These are phyloP conservation scores for Tenualosa thibaudeaui DNA, from an alignment of 2,797 vertebrate species.

Conservation along the genomic window DNA sequence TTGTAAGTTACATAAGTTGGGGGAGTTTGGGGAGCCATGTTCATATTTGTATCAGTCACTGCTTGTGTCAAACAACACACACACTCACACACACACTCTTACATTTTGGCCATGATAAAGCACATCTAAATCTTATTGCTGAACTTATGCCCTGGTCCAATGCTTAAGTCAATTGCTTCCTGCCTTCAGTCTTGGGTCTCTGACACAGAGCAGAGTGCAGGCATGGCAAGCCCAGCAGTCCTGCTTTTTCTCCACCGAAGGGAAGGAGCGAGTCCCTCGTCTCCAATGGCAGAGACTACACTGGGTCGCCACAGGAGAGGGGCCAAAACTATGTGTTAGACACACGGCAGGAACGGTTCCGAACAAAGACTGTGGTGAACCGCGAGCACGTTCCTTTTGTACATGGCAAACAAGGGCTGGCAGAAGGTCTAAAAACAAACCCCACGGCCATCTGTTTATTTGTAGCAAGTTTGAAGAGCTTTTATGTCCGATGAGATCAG, in stretches of 20 bases:
- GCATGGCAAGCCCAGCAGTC: constrained; percentile 21
- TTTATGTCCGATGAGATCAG: neutral
- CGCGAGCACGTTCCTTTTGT: neutral
- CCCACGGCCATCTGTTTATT: neutral
- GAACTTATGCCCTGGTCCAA: constrained; percentile 41
- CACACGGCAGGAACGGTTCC: neutral
- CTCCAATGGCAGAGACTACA: constrained; percentile 21
- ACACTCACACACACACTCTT: constrained; percentile 16
- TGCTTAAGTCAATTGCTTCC: constrained; percentile 45
- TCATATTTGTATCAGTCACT: neutral
- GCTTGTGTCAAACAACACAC: neutral
- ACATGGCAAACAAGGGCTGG: neutral
- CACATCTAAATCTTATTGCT: constrained; percentile 41
- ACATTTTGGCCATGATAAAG: constrained; percentile 4
- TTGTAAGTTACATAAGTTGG: constrained; percentile 15
- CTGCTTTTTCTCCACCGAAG: constrained; percentile 4
- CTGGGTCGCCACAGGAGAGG: constrained; percentile 9
- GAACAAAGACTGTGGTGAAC: neutral
- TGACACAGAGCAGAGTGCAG: constrained; percentile 47
- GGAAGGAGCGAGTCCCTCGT: constrained; percentile 1
- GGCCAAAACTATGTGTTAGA: constrained; percentile 18
- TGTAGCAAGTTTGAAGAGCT: neutral
- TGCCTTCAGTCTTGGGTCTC: constrained; percentile 35
- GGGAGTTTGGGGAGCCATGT: neutral
- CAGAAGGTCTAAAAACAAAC: neutral